A percentile compares a stretch with the other conserved stretches of the same genome.
These are phyloP conservation scores for Congeria kusceri DNA, from an alignment of 2,888 invertebrate species.

Conservation along the genomic window DNA sequence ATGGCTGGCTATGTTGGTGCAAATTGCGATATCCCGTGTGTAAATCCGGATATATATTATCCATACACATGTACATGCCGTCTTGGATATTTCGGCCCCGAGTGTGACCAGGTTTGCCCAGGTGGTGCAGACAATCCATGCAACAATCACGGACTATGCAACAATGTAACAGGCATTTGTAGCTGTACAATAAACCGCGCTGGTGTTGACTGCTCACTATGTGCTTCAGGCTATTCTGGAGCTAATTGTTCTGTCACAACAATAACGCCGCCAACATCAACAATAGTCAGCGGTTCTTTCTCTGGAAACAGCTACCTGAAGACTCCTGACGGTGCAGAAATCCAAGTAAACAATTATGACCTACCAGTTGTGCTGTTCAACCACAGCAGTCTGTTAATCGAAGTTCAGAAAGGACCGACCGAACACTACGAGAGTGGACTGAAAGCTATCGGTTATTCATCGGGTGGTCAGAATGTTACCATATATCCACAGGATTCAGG, in stretches of 20 bases:
- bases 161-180: constrained; percentile 63
- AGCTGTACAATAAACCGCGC: constrained; percentile 62
- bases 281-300: constrained; percentile 42
- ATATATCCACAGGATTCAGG: constrained; percentile 41
- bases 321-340: constrained; percentile 70
- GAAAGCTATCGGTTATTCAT: constrained; percentile 27
- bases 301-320: constrained; percentile 65
- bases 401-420: constrained; percentile 49
- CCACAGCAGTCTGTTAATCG: constrained; percentile 30
- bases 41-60: constrained; percentile 39
- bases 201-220: constrained; percentile 62
- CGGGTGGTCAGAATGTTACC: constrained; percentile 27
- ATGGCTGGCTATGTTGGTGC: constrained; percentile 47
- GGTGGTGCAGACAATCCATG: constrained; percentile 69
- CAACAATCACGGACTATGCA: constrained; percentile 65
- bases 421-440: constrained; percentile 34
- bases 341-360: constrained; percentile 53
- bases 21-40: constrained; percentile 49
- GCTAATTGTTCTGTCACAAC: constrained; percentile 61
- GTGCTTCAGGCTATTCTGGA: constrained; percentile 66
- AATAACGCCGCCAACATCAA: constrained; percentile 30
- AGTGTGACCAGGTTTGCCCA: constrained; percentile 66
- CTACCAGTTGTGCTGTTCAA: constrained; percentile 34
- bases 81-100: constrained; percentile 68
- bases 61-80: constrained; percentile 57